phyloP scores from a whole-genome alignment of 2,113 vertebrate genomes.

The Sturnira hondurensis region DNA sequence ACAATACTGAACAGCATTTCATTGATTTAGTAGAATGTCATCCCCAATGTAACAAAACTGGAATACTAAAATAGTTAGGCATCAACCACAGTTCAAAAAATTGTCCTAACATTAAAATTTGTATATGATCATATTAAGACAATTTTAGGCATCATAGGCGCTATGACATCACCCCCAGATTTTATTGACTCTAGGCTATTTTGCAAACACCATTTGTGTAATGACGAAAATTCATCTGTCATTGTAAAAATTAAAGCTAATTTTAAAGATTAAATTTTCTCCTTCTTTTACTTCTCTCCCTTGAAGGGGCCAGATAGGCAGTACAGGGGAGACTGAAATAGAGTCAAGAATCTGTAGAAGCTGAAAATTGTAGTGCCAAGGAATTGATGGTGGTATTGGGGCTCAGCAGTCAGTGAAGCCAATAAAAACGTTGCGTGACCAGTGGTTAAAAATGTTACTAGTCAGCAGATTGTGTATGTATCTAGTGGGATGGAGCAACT shows the following conservation, averaged over 20 bases:
- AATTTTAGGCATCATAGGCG: not conserved
- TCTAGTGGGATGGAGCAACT: not conserved
- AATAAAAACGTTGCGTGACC: accelerated
- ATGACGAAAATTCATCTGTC: not conserved
- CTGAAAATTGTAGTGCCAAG: not conserved
- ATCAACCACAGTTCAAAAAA: not conserved
- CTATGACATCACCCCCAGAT: not conserved
- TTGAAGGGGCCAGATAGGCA: accelerated
- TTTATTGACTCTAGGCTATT: not conserved
- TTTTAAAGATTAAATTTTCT: not conserved
- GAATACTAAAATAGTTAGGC: not conserved
- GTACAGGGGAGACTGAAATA: not conserved
- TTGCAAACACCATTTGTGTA: not conserved
- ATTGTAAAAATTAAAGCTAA: not conserved
- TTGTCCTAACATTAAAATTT: not conserved
- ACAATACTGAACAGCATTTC: conserved; percentile 15
- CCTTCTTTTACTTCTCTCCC: not conserved
- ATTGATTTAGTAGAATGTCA: conserved; percentile 46
- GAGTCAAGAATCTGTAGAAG: not conserved
- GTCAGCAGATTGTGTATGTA: accelerated
- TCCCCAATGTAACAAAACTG: not conserved
- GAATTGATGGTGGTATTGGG: not conserved
- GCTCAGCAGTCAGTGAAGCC: accelerated
- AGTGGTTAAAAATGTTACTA: not conserved
- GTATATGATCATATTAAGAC: not conserved